Conservation (phyloP, 64 coral and sea anemone species). For the Acropora tenuis region DNA sequence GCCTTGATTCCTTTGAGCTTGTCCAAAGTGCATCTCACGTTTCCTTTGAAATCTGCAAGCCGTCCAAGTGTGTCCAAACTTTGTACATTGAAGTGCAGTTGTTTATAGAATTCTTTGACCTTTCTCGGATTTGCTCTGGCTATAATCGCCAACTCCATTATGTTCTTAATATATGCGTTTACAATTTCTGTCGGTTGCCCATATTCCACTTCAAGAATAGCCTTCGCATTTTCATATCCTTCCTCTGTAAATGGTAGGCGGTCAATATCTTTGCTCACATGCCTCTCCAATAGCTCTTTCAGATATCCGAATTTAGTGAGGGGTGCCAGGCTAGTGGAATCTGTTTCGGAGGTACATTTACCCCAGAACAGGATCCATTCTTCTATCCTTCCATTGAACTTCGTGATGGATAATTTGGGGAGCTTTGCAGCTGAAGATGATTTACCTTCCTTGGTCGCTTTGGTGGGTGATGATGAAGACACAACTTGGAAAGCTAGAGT, state of each 20-base stretch:
- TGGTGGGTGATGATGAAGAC: not conserved
- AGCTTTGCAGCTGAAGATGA: slow-evolving; percentile 48
- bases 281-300: slow-evolving; percentile 22
- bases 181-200: slow-evolving; percentile 36
- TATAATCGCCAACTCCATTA: too few species aligned
- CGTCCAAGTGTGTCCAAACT: too few species aligned
- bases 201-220: slow-evolving; percentile 46
- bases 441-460: not conserved
- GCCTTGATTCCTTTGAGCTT: slow-evolving; percentile 26
- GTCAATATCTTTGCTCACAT: slow-evolving; percentile 18
- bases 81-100: not conserved
- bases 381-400: slow-evolving; percentile 63
- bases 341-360: slow-evolving; percentile 41
- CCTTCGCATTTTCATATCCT: slow-evolving; percentile 6
- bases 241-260: slow-evolving; percentile 39
- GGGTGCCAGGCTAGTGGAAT: slow-evolving; percentile 1
- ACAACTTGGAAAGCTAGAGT: too few species aligned
- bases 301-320: slow-evolving; percentile 66
- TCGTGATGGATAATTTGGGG: slow-evolving; percentile 53
- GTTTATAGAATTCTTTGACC: slow-evolving; percentile 51
- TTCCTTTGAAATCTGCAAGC: too few species aligned
- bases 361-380: slow-evolving; percentile 64
- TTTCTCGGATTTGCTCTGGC: slow-evolving; percentile 1
- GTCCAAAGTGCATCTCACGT: too few species aligned
- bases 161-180: slow-evolving; percentile 32